Evolutionary conservation across 2,888 invertebrate species (phyloP).

Genomic region (Dinocampus coccinellae): DNA sequence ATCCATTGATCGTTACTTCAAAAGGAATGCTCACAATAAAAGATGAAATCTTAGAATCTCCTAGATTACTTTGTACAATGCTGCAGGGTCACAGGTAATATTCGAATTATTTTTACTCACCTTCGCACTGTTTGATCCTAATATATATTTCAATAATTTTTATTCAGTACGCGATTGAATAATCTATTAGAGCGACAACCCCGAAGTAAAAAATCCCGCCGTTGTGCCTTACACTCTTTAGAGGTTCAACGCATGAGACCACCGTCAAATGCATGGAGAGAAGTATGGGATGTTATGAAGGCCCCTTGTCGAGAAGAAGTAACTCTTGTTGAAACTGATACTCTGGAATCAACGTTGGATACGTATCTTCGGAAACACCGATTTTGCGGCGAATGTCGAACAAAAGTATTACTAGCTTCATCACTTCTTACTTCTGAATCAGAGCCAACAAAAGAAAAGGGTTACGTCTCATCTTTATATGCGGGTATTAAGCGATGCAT

Average conservation of each 20-base stretch:
- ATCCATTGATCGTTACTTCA: slow-evolving; percentile 84
- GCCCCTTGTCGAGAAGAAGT: slow-evolving; percentile 85
- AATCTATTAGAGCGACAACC: slow-evolving; percentile 85
- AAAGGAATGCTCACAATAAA: slow-evolving; percentile 84
- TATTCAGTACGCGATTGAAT: slow-evolving; percentile 78
- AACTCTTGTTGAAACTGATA: slow-evolving; percentile 87
- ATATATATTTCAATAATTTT: slow-evolving; percentile 13
- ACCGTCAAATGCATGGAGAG: slow-evolving; percentile 81
- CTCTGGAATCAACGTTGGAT: slow-evolving; percentile 87
- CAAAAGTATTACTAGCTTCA: slow-evolving; percentile 88
- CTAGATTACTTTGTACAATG: slow-evolving; percentile 85
- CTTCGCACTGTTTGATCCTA: background rate
- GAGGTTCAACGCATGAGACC: slow-evolving; percentile 87
- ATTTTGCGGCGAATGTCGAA: slow-evolving; percentile 93
- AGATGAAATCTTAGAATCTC: slow-evolving; percentile 83
- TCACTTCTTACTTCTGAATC: slow-evolving; percentile 87
- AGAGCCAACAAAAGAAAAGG: slow-evolving; percentile 88
- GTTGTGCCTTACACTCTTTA: slow-evolving; percentile 90
- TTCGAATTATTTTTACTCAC: slow-evolving; percentile 11
- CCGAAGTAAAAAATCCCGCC: slow-evolving; percentile 88
- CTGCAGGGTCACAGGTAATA: slow-evolving; percentile 89
- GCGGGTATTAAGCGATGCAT: slow-evolving; percentile 89
- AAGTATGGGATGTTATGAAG: slow-evolving; percentile 89
- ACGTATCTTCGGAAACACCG: slow-evolving; percentile 93
- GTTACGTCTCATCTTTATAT: slow-evolving; percentile 89